Base-by-base conservation (phyloP, 2,113 vertebrate species). In the Forbesichthys papilliferus region DNA sequence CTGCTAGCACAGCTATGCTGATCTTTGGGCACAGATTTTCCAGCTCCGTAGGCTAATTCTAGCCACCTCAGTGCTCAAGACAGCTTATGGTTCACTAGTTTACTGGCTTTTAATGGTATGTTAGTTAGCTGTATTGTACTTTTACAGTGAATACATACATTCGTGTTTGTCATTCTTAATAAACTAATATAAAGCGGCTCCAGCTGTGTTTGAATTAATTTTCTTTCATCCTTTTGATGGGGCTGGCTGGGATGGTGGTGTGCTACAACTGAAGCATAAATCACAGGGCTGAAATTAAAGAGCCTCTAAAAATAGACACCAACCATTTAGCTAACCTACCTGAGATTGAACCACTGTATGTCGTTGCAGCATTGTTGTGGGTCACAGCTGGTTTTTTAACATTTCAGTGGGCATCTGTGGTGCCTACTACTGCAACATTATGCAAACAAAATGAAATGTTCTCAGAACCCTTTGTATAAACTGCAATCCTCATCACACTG, bases 171-270 rank as follows among this genome's bases (percentile, higher is more conserved):
- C 5, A 7, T 42, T 61, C 10, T 55, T 59, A 42, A 14, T 34
- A 14, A 46, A n/a, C 27, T 27, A 27, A 2, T 27, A 27, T 27
- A 53, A 72, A 68, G 49, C 14, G 65, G 11, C 48, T 16, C 58
- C 67, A 46, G 33, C 70, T 46, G 47, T 60, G 65, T 71, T 48
- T 63, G 73, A 71, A 48, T 79, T 20, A 34, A 64, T 52, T 77
- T 75, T 7, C 48, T 87, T 86, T 86, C 77, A 84, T 86, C 75
- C 81, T 90, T 86, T n/a, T 86, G 84, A 87, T 75, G 83, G 66
- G 46, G 64, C 64, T 11, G 66, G 13, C 66, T 77, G 78, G 78
- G 75, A 77, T 46, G 16, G n/a, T 11, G 11, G 73, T 79, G 78
- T 80, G 78, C 63, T 70, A 70, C 60, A 74, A 83, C 86, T 74